These are phyloP conservation scores for Myrmecobius fasciatus DNA, from an alignment of 2,113 vertebrate species.

Conservation along the genomic window DNA sequence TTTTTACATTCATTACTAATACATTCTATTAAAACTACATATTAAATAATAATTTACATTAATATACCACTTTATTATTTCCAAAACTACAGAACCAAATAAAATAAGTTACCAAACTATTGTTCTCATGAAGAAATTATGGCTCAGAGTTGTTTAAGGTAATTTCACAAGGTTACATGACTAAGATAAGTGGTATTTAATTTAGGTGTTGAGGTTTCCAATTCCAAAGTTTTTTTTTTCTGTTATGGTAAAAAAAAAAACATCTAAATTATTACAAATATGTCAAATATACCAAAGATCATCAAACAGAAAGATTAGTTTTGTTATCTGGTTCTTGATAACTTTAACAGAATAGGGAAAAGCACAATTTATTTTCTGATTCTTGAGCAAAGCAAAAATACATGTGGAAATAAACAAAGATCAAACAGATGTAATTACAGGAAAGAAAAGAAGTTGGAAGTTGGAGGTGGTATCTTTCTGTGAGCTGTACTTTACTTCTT, in stretches of 20 bases:
- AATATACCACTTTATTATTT: not conserved
- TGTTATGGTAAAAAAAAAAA: accelerated
- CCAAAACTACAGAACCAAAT: not conserved
- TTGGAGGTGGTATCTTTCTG: not conserved
- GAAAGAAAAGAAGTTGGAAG: no score
- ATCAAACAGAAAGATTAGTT: not conserved
- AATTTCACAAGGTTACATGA: not conserved
- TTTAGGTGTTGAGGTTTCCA: not conserved
- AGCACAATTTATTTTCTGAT: no score
- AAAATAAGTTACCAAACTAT: not conserved
- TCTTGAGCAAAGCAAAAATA: not conserved
- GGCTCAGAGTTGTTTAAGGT: not conserved
- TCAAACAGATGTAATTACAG: no score
- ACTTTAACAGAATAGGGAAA: no score
- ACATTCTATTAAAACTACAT: not conserved
- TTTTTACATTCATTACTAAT: not conserved
- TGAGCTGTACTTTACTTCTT: not conserved
- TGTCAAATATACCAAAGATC: not conserved
- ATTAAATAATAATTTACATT: not conserved
- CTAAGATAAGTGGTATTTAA: not conserved
- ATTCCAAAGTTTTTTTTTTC: not conserved
- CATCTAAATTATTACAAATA: not conserved
- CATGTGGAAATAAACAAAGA: not conserved
- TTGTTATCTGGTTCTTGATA: not conserved
- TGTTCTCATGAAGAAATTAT: not conserved